Conservation (phyloP, 2,888 invertebrate species). For the Nasonia oneida region DNA sequence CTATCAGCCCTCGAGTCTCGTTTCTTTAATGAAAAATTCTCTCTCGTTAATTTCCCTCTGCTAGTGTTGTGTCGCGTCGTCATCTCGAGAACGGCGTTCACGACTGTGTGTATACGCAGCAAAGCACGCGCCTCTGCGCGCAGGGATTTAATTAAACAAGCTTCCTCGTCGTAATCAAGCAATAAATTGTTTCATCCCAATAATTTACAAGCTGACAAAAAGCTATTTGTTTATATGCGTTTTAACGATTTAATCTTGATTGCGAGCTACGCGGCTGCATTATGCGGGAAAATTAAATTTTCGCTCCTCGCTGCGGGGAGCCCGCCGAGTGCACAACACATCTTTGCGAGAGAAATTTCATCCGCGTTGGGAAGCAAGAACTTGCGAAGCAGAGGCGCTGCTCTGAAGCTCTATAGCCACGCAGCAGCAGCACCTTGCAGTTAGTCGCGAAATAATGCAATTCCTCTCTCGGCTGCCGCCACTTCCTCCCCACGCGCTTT, state of each 20-base stretch:
- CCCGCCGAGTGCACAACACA: neutral
- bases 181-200: neutral
- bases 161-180: neutral
- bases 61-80: neutral
- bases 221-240: neutral
- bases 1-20: neutral
- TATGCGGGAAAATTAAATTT: neutral
- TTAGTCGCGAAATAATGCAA: slow-evolving; percentile 64
- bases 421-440: slow-evolving; percentile 53
- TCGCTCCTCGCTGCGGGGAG: neutral
- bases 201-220: neutral
- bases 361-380: slow-evolving; percentile 3
- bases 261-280: neutral
- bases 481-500: slow-evolving; percentile 57
- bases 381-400: neutral
- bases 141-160: neutral
- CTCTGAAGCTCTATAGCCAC: slow-evolving; percentile 3
- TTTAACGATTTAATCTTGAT: slow-evolving; percentile 7
- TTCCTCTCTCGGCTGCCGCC: slow-evolving; percentile 49
- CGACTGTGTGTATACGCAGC: too few species aligned
- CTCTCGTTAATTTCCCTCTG: slow-evolving; percentile 29
- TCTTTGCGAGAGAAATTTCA: slow-evolving; percentile 3
- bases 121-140: too few species aligned
- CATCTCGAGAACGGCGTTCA: neutral
- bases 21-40: slow-evolving; percentile 29